Evolutionary conservation across 2,797 vertebrate genomes (phyloP), one percentile per base, ranked within the genome.

Genomic region (Alca torda): DNA sequence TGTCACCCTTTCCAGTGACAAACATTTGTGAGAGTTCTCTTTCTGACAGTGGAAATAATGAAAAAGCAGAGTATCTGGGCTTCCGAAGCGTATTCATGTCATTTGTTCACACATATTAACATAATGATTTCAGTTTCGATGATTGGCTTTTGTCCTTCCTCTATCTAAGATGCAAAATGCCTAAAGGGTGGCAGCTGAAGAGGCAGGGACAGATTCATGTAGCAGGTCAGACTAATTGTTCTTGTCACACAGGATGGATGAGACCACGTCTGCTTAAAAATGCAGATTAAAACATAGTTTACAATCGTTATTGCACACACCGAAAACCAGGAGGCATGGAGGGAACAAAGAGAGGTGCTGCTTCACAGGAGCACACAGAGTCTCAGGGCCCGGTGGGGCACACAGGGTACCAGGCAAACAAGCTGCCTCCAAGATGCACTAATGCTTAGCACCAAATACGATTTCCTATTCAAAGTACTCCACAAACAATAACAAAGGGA

Each of bases 71-170:
- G 70, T 78, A 51, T 74, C 74, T 95, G 81, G 86, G 77, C 82
- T 94, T 90, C 68, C 72, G 75, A 95, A 93, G 56, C 59, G 79
- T 67, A 80, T 93, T 95, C 51, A 48, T 77, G 75, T 95, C 89
- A 95, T 96, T 92, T 96, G 84, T 87, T 93, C 95, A 76, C 91
- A 93, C 87, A 92, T 83, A 92, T 89, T 95, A 97, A 97, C 90
- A 81, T 87, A 86, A 94, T 91, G 21, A 95, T 96, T 95, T 95
- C 76, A 54, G 63, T 79, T 91, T 91, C 25, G 11, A 84, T 65
- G 82, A 83, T 81, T 97, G 88, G 78, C 79, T 97, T 87, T 92
- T 76, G 76, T 31, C 10, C 28, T 95, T 88, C 86, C 87, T 96
- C 95, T 90, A 59, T 93, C 89, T 91, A 86, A 93, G 78, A 84